Base-by-base conservation (phyloP, 2,888 invertebrate species). In the Catocala fraxini region DNA sequence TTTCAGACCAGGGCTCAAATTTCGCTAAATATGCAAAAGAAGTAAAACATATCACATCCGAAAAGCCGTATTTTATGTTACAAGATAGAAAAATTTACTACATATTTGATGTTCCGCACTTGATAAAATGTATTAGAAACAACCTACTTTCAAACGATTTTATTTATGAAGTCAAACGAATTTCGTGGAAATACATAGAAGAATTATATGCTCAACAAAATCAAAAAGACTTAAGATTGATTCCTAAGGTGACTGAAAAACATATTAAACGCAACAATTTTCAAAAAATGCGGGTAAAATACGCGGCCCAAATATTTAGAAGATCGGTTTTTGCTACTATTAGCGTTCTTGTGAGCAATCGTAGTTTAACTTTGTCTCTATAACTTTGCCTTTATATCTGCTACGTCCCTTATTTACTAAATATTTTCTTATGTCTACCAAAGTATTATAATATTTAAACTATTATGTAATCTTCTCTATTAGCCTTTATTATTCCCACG, bases 1-100 rank as follows among this genome's bases (percentile, higher is more conserved):
- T n/a, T n/a, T n/a, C n/a, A n/a, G n/a, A n/a, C n/a, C n/a, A n/a
- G n/a, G n/a, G n/a, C n/a, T n/a, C n/a, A n/a, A n/a, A n/a, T 46
- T 79, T 79, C 15, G 70, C 71, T 43, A 76, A 71, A 54, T 73
- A 35, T 65, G 73, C 77, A 1, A 81, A 79, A 56, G 7, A 47
- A 51, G 39, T 76, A 4, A 75, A 76, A 47, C 56, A 62, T 33
- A 66, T 79, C 0, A 69, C 72, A 1, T 5, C 33, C 0, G 71
- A 74, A 6, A 75, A 68, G 35, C 76, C 77, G 0, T 80, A 65
- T 46, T 79, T 71, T 51, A 41, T 57, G 39, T 42, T 62, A 15
- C 55, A 65, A 5, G 56, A 34, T 0, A 41, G 53, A 5, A 70
- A 67, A 63, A 62, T 56, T 11, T 71, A 56, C 39, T 70, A 73